phyloP scores from a whole-genome alignment of 2,113 vertebrate genomes.

The Podarcis raffonei region DNA sequence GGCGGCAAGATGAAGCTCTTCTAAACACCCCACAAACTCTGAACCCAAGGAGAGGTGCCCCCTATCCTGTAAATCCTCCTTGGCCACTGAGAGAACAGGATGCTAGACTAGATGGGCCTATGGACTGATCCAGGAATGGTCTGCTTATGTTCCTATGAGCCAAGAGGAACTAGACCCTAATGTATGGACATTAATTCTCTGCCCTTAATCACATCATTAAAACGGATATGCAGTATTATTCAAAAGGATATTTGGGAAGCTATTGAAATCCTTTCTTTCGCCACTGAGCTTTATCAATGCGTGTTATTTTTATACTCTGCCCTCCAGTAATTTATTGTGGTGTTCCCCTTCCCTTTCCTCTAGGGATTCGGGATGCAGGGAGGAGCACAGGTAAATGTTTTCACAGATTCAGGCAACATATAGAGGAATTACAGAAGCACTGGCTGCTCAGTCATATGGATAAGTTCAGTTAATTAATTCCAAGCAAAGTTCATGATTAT shows the following conservation, averaged over 20 bases:
- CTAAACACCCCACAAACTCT: too few relatives aligned
- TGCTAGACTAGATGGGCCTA: too few relatives aligned
- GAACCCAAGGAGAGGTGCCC: too few relatives aligned
- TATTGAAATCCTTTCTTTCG: constrained; percentile 10
- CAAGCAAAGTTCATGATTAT: constrained; percentile 71
- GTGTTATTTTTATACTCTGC: neutral
- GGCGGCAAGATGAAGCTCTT: too few relatives aligned
- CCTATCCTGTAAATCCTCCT: too few relatives aligned
- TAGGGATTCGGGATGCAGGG: constrained; percentile 7
- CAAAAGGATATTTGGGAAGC: constrained; percentile 27
- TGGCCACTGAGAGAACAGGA: too few relatives aligned
- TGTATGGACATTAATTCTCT: constrained; percentile 27
- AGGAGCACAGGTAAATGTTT: constrained; percentile 38
- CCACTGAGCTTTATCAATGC: neutral
- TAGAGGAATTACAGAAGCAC: constrained; percentile 36
- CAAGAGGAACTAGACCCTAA: neutral
- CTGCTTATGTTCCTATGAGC: too few relatives aligned
- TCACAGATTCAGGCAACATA: constrained; percentile 21
- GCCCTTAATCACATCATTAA: neutral
- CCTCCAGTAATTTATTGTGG: neutral
- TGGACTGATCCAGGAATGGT: too few relatives aligned
- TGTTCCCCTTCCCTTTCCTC: neutral
- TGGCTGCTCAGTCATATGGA: constrained; percentile 67
- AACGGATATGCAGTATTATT: constrained; percentile 16
- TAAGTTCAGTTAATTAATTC: constrained; percentile 62